phyloP scores from a whole-genome alignment of 2,113 vertebrate species.

The Phyllopteryx taeniolatus region DNA sequence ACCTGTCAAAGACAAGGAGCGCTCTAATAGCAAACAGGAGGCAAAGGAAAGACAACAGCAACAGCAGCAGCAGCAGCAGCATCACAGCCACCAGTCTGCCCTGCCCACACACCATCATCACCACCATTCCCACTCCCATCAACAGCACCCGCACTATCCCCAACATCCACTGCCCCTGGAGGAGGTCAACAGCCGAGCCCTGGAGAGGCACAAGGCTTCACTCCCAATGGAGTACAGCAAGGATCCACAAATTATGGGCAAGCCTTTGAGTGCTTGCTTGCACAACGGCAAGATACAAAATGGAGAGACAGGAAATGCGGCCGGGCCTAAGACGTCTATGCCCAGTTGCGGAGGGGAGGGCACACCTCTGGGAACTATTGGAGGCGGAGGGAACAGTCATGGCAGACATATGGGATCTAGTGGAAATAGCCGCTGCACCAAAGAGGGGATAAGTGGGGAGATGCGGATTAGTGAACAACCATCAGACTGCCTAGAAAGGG shows the following conservation, averaged over 20 bases:
- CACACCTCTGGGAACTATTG: constrained; percentile 64
- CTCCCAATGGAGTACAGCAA: constrained; percentile 83
- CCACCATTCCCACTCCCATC: constrained; percentile 74
- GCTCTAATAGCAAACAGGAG: constrained; percentile 76
- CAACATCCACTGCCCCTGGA: constrained; percentile 70
- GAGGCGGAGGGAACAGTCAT: constrained; percentile 70
- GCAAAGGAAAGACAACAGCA: constrained; percentile 77
- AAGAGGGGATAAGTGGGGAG: constrained; percentile 68
- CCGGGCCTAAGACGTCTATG: constrained; percentile 70
- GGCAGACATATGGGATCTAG: constrained; percentile 57
- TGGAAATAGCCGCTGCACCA: constrained; percentile 78
- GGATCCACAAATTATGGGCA: constrained; percentile 75
- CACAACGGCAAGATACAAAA: constrained; percentile 88
- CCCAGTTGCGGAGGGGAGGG: constrained; percentile 81
- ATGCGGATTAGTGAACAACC: constrained; percentile 83
- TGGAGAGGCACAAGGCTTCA: constrained; percentile 83
- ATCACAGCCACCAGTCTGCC: constrained; percentile 73
- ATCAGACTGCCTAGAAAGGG: constrained; percentile 85
- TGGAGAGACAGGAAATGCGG: constrained; percentile 68
- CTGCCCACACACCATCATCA: constrained; percentile 78
- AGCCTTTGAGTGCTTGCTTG: constrained; percentile 86
- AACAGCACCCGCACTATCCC: constrained; percentile 73
- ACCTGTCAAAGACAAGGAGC: constrained; percentile 83
- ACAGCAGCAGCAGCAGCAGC: constrained; percentile 65
- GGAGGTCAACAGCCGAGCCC: constrained; percentile 72